Base-by-base conservation (phyloP, 2,113 vertebrate genomes). In the Alethe diademata region DNA sequence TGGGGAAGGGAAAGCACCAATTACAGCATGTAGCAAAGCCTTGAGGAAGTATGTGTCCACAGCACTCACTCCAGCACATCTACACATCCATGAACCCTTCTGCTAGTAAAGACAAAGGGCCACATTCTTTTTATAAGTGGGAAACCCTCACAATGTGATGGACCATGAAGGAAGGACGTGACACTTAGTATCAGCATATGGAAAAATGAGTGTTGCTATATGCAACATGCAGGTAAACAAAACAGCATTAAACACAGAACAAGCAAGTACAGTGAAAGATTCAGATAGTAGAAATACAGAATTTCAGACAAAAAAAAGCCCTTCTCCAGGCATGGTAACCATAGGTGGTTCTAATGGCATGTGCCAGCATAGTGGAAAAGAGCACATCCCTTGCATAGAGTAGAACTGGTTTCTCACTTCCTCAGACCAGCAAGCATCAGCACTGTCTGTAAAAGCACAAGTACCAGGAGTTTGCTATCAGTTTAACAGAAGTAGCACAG, bases 311-410 rank as follows among this genome's bases (percentile, higher is more conserved):
- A 31, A 72, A 84, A 29, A 29, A 40, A 25, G n/a, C 16, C 12
- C 35, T 66, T 62, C 53, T 71, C 45, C 58, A 73, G 76, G 9
- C 19, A 28, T 43, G 6, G 43, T 22, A 83, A 28, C 23, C 64
- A 38, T 31, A 72, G 12, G 9, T 56, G 31, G 22, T 88, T 64
- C 20, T 56, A 62, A 35, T 31, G 47, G 8, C 20, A 12, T 23
- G 14, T 79, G 42, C 36, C 38, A 35, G 58, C 22, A 5, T 29
- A 36, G 22, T 58, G 38, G 47, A 42, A 86, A 80, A 73, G 47
- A 80, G 8, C 36, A 57, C 0, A 0, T 64, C 38, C 19, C 23
- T 54, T 47, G 14, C 42, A 33, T 24, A 18, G 18, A 58, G 48
- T 3, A 64, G 58, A 38, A 19, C 29, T 65, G 26, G 12, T 66